Base-by-base conservation (phyloP, 2,797 vertebrate genomes). In the Phoebastria nigripes region DNA sequence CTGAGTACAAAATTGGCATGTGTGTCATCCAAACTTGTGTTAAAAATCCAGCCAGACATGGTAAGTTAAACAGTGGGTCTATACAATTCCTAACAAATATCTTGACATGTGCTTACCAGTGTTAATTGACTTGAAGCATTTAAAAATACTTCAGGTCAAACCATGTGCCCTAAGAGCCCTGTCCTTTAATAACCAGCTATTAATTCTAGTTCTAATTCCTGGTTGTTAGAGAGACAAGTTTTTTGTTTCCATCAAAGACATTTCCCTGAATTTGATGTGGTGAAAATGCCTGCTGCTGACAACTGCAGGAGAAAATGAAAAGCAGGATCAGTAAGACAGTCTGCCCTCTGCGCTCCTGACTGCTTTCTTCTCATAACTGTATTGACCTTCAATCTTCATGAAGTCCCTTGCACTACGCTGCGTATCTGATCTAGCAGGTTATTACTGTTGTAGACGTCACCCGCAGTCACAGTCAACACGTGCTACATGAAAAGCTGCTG, bases 401-500 rank as follows among this genome's bases (percentile, higher is more conserved):
- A 77, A 14, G 20, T 63, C 6, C 9, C 61, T 37, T 79, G 73
- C 49, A 29, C n/a, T n/a, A 8, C 28, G 28, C 35, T 58, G 44
- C 37, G n/a, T 69, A 0, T 31, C 61, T 56, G 10, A 59, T 26
- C 22, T 28, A 29, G 20, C 33, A 35, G 18, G 25, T 49, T 74
- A 3, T 49, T 82, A 21, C 66, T 92, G n/a, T 26, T 83, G 61
- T 11, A 47, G 54, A 16, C 11, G 56, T 37, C 15, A 37, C 22
- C 31, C 1, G 1, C 51, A 66, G 59, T 9, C 77, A 58, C 19
- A 3, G 7, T 21, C 41, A 76, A 11, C 51, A 33, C 0, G 0
- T 11, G 44, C 74, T 37, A 8, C 44, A 4, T 29, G 29, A 49
- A 77, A 85, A 42, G 2, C 31, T 76, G 82, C 39, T 17, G 8